phyloP scores from a whole-genome alignment of 2,113 vertebrate genomes.

The Bostrychus sinensis region DNA sequence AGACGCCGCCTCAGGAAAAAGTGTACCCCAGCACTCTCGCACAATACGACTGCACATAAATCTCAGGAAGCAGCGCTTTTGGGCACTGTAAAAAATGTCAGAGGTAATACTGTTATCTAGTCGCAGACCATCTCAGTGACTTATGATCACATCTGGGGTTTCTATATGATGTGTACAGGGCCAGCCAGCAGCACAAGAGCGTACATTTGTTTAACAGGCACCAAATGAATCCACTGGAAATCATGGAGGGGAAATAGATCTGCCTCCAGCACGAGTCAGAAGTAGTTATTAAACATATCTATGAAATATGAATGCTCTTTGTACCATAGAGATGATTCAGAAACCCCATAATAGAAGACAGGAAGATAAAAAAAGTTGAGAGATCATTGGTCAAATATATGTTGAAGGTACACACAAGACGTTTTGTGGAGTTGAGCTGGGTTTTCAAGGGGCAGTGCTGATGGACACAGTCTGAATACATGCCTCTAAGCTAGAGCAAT shows the following conservation, averaged over 20 bases:
- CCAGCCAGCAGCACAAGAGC: constrained; percentile 3
- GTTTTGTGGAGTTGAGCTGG: too few relatives aligned
- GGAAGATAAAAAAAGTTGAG: background rate
- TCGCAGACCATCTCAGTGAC: constrained; percentile 4
- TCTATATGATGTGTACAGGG: background rate
- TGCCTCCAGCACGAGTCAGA: background rate
- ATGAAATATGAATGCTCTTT: constrained; percentile 2
- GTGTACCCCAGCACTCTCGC: background rate
- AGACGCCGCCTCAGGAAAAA: constrained; percentile 1
- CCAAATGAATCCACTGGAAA: constrained; percentile 3
- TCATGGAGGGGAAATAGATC: constrained; percentile 5
- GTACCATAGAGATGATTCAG: background rate
- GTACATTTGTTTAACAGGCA: constrained; percentile 7
- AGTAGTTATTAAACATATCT: constrained; percentile 14
- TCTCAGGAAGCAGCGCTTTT: constrained; percentile 4
- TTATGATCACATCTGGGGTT: background rate
- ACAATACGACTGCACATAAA: background rate
- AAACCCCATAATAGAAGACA: background rate
- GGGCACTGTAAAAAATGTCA: constrained; percentile 10
- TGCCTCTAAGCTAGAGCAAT: too few relatives aligned
- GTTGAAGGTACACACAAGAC: too few relatives aligned
- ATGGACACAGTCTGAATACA: too few relatives aligned
- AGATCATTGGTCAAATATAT: background rate
- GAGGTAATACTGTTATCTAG: constrained; percentile 12
- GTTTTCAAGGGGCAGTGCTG: too few relatives aligned